phyloP scores from a whole-genome alignment of 2,113 vertebrate species.

The Crocuta crocuta region DNA sequence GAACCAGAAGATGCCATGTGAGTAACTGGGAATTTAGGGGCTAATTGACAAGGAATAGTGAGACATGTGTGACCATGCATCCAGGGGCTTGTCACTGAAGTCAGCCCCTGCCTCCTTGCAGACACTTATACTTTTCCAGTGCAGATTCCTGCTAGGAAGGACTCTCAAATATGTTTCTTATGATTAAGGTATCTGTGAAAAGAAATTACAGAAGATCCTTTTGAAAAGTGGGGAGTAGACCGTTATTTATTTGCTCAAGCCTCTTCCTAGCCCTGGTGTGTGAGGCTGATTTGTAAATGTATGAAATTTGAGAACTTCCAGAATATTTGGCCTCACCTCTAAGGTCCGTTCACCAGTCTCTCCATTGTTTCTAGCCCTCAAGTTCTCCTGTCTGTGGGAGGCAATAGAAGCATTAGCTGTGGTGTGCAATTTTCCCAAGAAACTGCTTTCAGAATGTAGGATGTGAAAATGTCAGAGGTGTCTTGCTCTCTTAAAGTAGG shows the following conservation, averaged over 20 bases:
- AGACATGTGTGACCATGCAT: background rate
- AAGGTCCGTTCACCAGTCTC: background rate
- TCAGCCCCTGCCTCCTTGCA: background rate
- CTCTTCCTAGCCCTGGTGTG: background rate
- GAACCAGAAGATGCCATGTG: background rate
- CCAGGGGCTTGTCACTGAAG: background rate
- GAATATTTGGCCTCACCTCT: background rate
- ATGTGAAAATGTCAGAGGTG: background rate
- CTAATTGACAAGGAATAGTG: background rate
- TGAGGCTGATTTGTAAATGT: constrained; percentile 1
- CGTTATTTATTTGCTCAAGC: background rate
- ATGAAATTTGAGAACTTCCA: constrained; percentile 29
- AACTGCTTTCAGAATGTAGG: background rate
- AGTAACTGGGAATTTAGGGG: background rate
- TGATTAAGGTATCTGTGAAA: constrained; percentile 9
- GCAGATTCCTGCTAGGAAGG: background rate
- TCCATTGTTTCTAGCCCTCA: background rate
- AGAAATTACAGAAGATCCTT: background rate
- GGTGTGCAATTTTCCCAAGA: background rate
- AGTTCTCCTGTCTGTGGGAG: background rate
- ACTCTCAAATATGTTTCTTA: background rate
- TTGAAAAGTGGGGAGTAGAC: background rate
- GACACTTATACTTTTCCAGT: background rate
- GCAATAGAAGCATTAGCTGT: background rate
- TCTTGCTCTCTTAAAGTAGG: background rate